Percentiles rank a stretch among this genome's conserved stretches.
These are phyloP conservation scores for Enteromius argenteus DNA, from an alignment of 2,797 vertebrate genomes.

Conservation along the genomic window DNA sequence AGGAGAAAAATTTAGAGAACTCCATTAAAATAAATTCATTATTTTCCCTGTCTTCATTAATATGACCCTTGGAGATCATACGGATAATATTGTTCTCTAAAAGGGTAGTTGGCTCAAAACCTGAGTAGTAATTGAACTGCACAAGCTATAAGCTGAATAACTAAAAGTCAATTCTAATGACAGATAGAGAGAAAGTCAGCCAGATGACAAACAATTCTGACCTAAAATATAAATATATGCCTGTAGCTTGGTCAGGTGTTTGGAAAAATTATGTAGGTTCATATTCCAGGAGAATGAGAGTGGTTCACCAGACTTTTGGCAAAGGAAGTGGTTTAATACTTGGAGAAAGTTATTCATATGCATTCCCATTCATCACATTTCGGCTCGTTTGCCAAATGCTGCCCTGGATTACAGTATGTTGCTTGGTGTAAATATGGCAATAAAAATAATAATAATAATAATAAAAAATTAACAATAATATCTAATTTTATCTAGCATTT, in stretches of 20 bases:
- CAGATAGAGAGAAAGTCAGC: slow-evolving; percentile 27
- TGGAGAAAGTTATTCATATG: not conserved
- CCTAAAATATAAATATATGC: slow-evolving; percentile 7
- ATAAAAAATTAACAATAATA: not conserved
- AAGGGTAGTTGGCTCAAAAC: slow-evolving; percentile 47
- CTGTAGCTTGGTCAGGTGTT: not conserved
- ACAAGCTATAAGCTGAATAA: slow-evolving; percentile 21
- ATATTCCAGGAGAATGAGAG: not conserved
- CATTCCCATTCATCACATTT: not conserved
- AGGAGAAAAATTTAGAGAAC: slow-evolving; percentile 62
- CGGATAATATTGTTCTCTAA: slow-evolving; percentile 39
- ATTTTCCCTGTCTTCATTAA: slow-evolving; percentile 70
- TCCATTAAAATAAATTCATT: slow-evolving; percentile 75
- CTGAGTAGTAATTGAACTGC: slow-evolving; percentile 32
- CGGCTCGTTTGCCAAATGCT: not conserved
- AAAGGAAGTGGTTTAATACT: not conserved
- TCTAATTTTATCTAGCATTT: not conserved
- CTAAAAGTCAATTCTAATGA: slow-evolving; percentile 24
- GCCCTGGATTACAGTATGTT: not conserved
- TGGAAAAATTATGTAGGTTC: not conserved
- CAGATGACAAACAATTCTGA: slow-evolving; percentile 43
- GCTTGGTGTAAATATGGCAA: not conserved
- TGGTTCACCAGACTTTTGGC: not conserved
- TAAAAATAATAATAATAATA: not conserved
- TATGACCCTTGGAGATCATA: slow-evolving; percentile 64